Conservation (phyloP, 1,140 invertebrate species). For the Drosophila pruinosa region DNA sequence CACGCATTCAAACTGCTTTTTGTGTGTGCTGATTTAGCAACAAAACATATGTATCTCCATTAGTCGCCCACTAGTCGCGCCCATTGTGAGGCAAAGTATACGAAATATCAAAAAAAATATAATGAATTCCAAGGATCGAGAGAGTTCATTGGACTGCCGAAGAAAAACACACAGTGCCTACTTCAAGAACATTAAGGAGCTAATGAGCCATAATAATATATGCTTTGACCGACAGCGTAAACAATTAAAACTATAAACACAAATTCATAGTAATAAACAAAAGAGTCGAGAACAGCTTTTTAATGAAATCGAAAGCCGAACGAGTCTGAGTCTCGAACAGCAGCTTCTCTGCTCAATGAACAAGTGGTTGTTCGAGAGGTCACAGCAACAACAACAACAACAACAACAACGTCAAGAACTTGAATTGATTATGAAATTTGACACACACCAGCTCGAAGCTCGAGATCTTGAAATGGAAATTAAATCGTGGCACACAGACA, state of each 20-base stretch:
- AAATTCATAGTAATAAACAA: slow-evolving; percentile 23
- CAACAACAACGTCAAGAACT: background rate
- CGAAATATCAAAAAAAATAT: background rate
- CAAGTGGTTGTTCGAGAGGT: slow-evolving; percentile 63
- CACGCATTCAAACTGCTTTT: slow-evolving; percentile 8
- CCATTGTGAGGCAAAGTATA: slow-evolving; percentile 6
- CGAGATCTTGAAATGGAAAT: slow-evolving; percentile 26
- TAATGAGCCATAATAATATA: slow-evolving; percentile 20
- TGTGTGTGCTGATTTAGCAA: slow-evolving; percentile 18
- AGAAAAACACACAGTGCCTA: slow-evolving; percentile 6
- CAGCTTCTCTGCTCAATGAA: slow-evolving; percentile 19
- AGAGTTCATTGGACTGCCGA: slow-evolving; percentile 51
- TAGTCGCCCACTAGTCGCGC: slow-evolving; percentile 12
- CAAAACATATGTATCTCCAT: slow-evolving; percentile 34
- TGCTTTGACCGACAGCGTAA: background rate
- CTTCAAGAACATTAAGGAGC: background rate
- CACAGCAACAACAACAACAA: slow-evolving; percentile 14
- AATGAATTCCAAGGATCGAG: slow-evolving; percentile 1
- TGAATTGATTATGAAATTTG: slow-evolving; percentile 45
- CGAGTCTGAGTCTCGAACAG: slow-evolving; percentile 1
- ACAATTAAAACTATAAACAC: slow-evolving; percentile 5
- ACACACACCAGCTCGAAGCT: slow-evolving; percentile 5
- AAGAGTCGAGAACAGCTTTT: slow-evolving; percentile 55
- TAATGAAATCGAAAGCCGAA: slow-evolving; percentile 61
- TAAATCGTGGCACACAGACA: slow-evolving; percentile 3